Evolutionary conservation across 2,888 invertebrate genomes (phyloP), one percentile per base, ranked within the genome.

Genomic region (Sminthurinus aureus): DNA sequence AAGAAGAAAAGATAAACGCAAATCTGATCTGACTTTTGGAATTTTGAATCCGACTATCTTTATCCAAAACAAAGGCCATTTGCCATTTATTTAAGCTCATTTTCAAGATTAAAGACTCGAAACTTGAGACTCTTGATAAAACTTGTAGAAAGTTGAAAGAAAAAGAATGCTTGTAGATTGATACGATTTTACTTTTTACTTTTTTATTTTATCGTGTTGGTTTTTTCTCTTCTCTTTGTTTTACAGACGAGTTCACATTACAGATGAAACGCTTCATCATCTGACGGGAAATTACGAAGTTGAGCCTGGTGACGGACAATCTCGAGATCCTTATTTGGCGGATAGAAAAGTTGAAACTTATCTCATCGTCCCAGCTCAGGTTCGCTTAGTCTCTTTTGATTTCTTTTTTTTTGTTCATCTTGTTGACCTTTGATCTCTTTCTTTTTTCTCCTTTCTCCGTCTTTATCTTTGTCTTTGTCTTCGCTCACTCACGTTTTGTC

Each of bases 281-380:
- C 92, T 97, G 51, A 95, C 94, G 24, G 95, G 93, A 85, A 93
- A 94, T 89, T 97, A 96, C 89, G 94, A 96, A 89, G 96, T 96
- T 84, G 97, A 97, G 89, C 94, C 95, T 0, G 96, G 96, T 0
- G 94, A 96, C 85, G 96, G 96, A 0, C 93, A 92, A 0, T 93
- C 93, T n/a, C 92, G 96, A 82, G 96, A 96, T 90, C 93, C 93
- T 4, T 96, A 96, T 90, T 91, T 97, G 82, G 95, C 95, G 9
- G 96, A 96, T 89, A 96, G 96, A 90, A 96, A 96, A 91, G 93
- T 96, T 83, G 96, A 96, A 90, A 96, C 96, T 0, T 97, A 93
- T 90, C 93, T 97, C 79, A 96, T 97, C 88, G 91, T 96, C 81
- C 96, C 96, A 58, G 95, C 95, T 13, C 50, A 69, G 82, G 82